Base-by-base conservation (phyloP, 2,797 vertebrate genomes). In the Gastrophryne carolinensis region DNA sequence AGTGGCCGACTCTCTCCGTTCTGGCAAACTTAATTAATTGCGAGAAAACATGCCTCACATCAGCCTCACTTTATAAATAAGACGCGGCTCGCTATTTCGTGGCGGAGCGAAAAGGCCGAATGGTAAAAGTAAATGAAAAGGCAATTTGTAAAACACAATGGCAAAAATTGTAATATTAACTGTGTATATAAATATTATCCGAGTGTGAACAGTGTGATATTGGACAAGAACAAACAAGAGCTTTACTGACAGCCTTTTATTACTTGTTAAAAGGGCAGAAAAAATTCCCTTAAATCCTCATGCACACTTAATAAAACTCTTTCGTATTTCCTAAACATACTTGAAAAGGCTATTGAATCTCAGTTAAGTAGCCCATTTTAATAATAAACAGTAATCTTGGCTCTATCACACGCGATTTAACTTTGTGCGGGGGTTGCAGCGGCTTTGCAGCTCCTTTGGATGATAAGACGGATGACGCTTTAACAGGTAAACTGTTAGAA, bases 361-460 rank as follows among this genome's bases (percentile, higher is more conserved):
- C 27, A 39, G 67, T 52, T 65, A 78, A 72, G 75, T 65, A 52
- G 67, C 27, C 50, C 6, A 24, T 39, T 71, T 37, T 72, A 65
- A 77, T 72, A 78, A 70, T 72, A 78, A 72, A 78, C 75, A 72
- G 75, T 60, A 26, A 65, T 65, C 64, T 41, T 9, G 27, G 60
- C 54, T 37, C 23, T 65, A 65, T 78, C 75, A 78, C 75, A 78
- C 67, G 47, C 71, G 67, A 65, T 78, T 77, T 70, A 64, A 77
- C 67, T 62, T n/a, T 49, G 4, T 50, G 74, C 17, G 17, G 21
- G 64, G 58, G 49, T 71, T 66, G 37, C 15, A 50, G 15, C 30
- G 21, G 64, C 49, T 35, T 71, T 66, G 37, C 15, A 50, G 15
- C 30, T 26, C 30, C 21, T 26, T 50, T 23, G 13, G 60, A 64